Evolutionary conservation across 2,113 vertebrate genomes (phyloP), one percentile per base, ranked within the genome.

Genomic region (Anoplopoma fimbria): DNA sequence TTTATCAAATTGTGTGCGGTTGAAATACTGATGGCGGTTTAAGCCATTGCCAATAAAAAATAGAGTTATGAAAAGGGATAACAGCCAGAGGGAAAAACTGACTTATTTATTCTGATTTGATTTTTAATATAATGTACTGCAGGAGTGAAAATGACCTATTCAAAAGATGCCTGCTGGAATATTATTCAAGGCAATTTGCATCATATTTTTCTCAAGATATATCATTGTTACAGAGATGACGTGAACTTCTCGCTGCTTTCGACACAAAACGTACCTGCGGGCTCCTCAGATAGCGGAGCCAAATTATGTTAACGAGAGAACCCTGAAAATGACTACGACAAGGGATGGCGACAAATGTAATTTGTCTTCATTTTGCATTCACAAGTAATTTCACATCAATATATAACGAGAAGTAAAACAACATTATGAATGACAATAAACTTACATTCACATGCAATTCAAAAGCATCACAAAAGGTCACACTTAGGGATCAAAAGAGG

Each of bases 111-210:
- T 88, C 38, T 87, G 70, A 92, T 88, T 88, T 83, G 78, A 92
- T 92, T 89, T 90, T 62, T 83, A 88, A 87, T 72, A 70, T 84
- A 87, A 90, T 77, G 72, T 27, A 78, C 17, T 0, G 25, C 86
- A 74, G 72, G 42, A 77, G 79, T 79, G 79, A 75, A 90, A 92
- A 84, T 81, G 40, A 88, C 75, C 83, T 82, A 69, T 80, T 89
- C 81, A 73, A 33, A n/a, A 82, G 68, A 84, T n/a, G 70, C 74
- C 77, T 33, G 68, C 81, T 81, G 86, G 71, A 83, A 85, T 82
- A 82, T 82, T 64, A 87, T 87, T 88, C 86, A 81, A 87, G 19
- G 75, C 85, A 89, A 88, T 89, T 75, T 90, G 80, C 86, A 77
- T 87, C 77, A 55, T 69, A 87, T 80, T 87, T n/a, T 84, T 72